A percentile compares a stretch with the other conserved stretches of the same genome.
phyloP scores from a whole-genome alignment of 2,888 invertebrate genomes.

The Himalopsyche anomala region DNA sequence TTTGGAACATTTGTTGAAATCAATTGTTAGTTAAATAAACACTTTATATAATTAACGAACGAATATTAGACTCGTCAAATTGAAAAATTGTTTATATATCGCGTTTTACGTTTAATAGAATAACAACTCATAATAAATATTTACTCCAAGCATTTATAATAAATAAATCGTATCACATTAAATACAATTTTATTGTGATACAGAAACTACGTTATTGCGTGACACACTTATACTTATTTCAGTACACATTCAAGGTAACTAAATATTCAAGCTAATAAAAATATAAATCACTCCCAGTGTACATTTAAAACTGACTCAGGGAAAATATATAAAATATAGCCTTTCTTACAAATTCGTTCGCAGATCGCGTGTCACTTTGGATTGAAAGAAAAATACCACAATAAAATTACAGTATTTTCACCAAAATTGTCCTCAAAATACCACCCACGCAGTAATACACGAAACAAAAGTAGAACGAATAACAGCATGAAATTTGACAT shows the following conservation, averaged over 20 bases:
- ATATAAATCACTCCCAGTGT: not conserved
- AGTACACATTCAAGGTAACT: not conserved
- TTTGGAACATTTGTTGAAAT: too few species aligned
- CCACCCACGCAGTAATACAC: not conserved
- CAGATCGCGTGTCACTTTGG: not conserved
- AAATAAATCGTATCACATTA: too few species aligned
- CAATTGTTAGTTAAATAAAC: too few species aligned
- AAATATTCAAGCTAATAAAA: not conserved
- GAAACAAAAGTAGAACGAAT: not conserved
- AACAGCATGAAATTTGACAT: not conserved
- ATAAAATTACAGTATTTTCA: not conserved
- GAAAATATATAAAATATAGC: not conserved
- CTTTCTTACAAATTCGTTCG: conserved; percentile 4
- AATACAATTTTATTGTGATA: too few species aligned
- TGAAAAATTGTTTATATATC: too few species aligned
- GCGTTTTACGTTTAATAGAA: too few species aligned
- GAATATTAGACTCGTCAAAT: too few species aligned
- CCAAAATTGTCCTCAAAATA: not conserved
- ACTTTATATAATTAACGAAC: too few species aligned
- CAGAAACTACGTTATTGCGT: not conserved
- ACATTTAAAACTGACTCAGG: not conserved
- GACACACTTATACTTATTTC: not conserved
- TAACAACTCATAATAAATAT: too few species aligned
- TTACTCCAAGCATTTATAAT: too few species aligned
- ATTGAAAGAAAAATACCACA: not conserved